Evolutionary conservation across 2,797 vertebrate genomes (phyloP).

Genomic region (Pelobates cultripes): DNA sequence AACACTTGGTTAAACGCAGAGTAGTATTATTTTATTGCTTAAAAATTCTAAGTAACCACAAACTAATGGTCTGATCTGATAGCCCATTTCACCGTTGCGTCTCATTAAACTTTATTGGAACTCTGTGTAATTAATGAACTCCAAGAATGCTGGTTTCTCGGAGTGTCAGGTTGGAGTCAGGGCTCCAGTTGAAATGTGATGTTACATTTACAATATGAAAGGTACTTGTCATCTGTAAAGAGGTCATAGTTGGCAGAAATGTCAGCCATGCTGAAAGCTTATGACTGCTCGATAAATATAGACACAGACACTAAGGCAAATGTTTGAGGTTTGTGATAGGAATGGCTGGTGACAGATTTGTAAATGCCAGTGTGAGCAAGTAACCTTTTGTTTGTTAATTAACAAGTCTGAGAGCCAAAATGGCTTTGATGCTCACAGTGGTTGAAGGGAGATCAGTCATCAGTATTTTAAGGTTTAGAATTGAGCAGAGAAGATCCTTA

Average conservation of each 20-base stretch:
- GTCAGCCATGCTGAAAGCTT: slow-evolving; percentile 27
- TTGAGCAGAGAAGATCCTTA: too few species aligned
- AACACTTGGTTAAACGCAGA: too few species aligned
- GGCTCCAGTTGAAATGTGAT: slow-evolving; percentile 4
- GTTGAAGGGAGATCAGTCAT: too few species aligned
- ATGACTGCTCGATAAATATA: slow-evolving; percentile 30
- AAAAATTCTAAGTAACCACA: too few species aligned
- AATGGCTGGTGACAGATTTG: slow-evolving; percentile 33
- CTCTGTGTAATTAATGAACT: neutral
- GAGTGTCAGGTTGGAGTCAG: neutral
- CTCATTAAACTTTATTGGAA: neutral
- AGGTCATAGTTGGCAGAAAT: slow-evolving; percentile 38
- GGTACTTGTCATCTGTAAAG: slow-evolving; percentile 20
- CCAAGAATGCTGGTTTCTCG: neutral
- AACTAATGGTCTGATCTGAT: too few species aligned
- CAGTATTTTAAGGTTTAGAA: too few species aligned
- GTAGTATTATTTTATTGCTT: too few species aligned
- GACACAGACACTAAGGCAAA: slow-evolving; percentile 7
- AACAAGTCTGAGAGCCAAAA: neutral
- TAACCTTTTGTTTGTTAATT: slow-evolving; percentile 37
- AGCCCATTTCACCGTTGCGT: too few species aligned
- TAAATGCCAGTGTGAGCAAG: slow-evolving; percentile 33
- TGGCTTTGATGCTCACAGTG: neutral
- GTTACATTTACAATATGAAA: slow-evolving; percentile 33
- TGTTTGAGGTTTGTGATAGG: neutral